Percentiles rank a stretch among this genome's conserved stretches.
These are phyloP conservation scores for Syndactyla subalaris DNA, from an alignment of 2,797 vertebrate genomes.

Conservation along the genomic window DNA sequence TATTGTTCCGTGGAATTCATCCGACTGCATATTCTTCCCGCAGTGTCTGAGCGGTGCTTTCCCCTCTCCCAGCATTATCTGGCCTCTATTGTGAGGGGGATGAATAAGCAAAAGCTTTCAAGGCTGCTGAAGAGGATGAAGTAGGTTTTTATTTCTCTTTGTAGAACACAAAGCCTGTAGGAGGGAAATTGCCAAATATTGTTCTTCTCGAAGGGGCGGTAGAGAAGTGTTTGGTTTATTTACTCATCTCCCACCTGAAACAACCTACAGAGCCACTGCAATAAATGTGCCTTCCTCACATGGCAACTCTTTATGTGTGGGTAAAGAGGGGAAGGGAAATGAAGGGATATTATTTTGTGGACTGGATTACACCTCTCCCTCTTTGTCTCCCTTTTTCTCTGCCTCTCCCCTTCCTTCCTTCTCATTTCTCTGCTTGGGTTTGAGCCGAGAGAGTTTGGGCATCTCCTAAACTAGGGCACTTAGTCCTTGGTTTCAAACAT, in stretches of 20 bases:
- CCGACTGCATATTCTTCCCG: neutral
- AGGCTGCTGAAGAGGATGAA: slow-evolving; percentile 14
- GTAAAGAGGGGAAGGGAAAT: neutral
- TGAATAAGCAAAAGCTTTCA: slow-evolving; percentile 45
- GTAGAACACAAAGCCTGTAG: slow-evolving; percentile 32
- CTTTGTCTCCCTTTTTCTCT: neutral
- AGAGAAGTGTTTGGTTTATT: slow-evolving; percentile 17
- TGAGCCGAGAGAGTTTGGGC: neutral
- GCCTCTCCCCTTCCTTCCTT: neutral
- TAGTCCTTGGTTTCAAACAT: neutral
- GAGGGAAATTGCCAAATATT: slow-evolving; percentile 51
- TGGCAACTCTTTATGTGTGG: neutral
- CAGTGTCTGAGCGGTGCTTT: neutral
- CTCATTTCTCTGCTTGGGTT: neutral
- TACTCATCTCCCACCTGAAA: slow-evolving; percentile 14
- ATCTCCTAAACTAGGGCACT: neutral
- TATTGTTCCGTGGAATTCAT: slow-evolving; percentile 10
- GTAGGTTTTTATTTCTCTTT: slow-evolving; percentile 51
- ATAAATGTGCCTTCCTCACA: neutral
- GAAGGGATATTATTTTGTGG: neutral
- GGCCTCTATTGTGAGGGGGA: slow-evolving; percentile 12
- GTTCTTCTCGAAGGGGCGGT: neutral
- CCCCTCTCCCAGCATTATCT: slow-evolving; percentile 16
- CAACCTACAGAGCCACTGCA: neutral
- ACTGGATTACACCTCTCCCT: neutral